A percentile compares a stretch with the other conserved stretches of the same genome.
Conservation (phyloP, 2,888 invertebrate species). For the Chrysotoxum bicinctum region DNA sequence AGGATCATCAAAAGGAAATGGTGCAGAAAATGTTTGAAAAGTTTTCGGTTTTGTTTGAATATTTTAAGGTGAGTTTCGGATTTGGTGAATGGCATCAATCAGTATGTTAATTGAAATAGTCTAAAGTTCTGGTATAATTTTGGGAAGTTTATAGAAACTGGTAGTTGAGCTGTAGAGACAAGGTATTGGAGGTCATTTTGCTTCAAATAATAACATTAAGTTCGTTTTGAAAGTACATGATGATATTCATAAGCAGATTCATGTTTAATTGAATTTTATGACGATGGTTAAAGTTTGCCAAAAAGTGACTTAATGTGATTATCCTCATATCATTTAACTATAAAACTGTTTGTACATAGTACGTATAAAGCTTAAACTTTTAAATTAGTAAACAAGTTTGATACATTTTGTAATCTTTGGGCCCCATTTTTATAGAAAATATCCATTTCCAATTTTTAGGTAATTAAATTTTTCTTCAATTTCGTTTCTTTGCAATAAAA, state of each 20-base stretch:
- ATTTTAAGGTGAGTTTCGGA: background rate
- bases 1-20: slow-evolving; percentile 19
- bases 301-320: background rate
- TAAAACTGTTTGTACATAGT: too few relatives aligned
- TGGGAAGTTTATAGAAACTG: background rate
- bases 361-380: too few relatives aligned
- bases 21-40: slow-evolving; percentile 13
- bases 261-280: background rate
- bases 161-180: background rate
- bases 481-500: too few relatives aligned
- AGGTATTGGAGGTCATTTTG: background rate
- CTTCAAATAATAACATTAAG: background rate
- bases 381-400: too few relatives aligned
- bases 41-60: background rate
- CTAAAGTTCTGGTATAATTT: background rate
- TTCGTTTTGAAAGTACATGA: background rate
- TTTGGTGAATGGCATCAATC: background rate
- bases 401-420: too few relatives aligned
- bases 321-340: background rate
- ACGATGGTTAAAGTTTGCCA: background rate
- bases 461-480: too few relatives aligned
- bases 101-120: background rate
- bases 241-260: background rate
- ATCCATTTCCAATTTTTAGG: too few relatives aligned
- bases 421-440: too few relatives aligned